Percentiles rank a stretch among this genome's conserved stretches.
These are phyloP conservation scores for Cheilosia grossa DNA, from an alignment of 2,888 invertebrate species.

Conservation along the genomic window DNA sequence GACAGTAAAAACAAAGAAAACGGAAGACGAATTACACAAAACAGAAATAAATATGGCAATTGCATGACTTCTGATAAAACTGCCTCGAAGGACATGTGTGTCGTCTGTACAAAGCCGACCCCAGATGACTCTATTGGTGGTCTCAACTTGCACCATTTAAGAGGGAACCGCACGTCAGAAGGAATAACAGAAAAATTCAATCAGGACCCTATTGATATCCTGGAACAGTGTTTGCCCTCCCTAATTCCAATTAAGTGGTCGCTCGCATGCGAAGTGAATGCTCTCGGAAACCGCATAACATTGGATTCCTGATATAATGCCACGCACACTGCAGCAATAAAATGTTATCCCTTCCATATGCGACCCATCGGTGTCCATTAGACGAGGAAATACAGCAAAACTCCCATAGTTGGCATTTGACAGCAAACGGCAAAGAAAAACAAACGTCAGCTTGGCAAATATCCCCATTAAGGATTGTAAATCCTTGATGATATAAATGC, in stretches of 20 bases:
- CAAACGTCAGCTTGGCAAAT: slow-evolving; percentile 74
- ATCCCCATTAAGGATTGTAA: slow-evolving; percentile 74
- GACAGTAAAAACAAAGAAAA: slow-evolving; percentile 71
- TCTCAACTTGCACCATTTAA: slow-evolving; percentile 31
- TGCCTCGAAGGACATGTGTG: slow-evolving; percentile 66
- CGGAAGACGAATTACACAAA: slow-evolving; percentile 49
- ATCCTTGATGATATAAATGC: slow-evolving; percentile 74
- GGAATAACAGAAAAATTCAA: slow-evolving; percentile 57
- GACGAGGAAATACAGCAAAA: slow-evolving; percentile 61
- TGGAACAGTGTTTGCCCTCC: slow-evolving; percentile 17
- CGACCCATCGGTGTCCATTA: slow-evolving; percentile 70
- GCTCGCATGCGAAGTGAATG: slow-evolving; percentile 37
- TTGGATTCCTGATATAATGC: slow-evolving; percentile 44
- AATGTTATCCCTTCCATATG: slow-evolving; percentile 71
- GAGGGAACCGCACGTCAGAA: slow-evolving; percentile 53
- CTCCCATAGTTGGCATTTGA: slow-evolving; percentile 9
- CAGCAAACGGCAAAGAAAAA: slow-evolving; percentile 58
- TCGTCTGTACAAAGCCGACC: slow-evolving; percentile 40
- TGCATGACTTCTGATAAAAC: slow-evolving; percentile 71
- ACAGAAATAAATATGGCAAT: slow-evolving; percentile 56
- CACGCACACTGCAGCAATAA: slow-evolving; percentile 71
- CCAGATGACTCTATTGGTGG: slow-evolving; percentile 75
- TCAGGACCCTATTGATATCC: slow-evolving; percentile 70
- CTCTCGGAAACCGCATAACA: slow-evolving; percentile 45
- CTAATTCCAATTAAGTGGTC: slow-evolving; percentile 61